Evolutionary conservation across 2,888 invertebrate genomes (phyloP).

Genomic region (Gastrophysa polygoni): DNA sequence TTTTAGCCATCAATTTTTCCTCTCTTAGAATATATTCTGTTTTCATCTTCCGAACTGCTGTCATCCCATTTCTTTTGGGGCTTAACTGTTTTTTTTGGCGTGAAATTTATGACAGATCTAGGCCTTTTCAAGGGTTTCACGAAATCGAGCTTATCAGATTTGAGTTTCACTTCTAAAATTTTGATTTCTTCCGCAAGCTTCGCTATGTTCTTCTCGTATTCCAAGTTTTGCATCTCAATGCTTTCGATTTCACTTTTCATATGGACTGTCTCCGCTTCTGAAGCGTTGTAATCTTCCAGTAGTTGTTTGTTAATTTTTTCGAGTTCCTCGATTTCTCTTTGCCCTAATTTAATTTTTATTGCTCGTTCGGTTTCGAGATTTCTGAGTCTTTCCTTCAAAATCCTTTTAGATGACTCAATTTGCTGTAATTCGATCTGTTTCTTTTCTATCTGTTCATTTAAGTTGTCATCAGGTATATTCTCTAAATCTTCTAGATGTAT

Average conservation of each 20-base stretch:
- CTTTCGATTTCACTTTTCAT: neutral
- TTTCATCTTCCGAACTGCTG: neutral
- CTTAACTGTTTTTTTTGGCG: neutral
- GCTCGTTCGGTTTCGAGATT: neutral
- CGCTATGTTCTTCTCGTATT: neutral
- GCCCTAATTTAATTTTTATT: neutral
- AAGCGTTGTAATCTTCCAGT: neutral
- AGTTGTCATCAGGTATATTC: neutral
- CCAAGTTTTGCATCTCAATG: neutral
- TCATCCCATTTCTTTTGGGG: neutral
- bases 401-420: neutral
- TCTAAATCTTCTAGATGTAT: neutral
- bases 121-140: neutral
- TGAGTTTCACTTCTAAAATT: neutral
- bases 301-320: neutral
- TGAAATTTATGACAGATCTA: neutral
- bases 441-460: neutral
- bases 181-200: neutral
- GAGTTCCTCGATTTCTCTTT: neutral
- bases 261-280: neutral
- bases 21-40: neutral
- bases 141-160: neutral
- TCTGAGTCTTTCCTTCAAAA: neutral
- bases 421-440: neutral
- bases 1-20: neutral